Conservation (phyloP, 92 coral and sea anemone genomes). For the Pocillopora grandis region DNA sequence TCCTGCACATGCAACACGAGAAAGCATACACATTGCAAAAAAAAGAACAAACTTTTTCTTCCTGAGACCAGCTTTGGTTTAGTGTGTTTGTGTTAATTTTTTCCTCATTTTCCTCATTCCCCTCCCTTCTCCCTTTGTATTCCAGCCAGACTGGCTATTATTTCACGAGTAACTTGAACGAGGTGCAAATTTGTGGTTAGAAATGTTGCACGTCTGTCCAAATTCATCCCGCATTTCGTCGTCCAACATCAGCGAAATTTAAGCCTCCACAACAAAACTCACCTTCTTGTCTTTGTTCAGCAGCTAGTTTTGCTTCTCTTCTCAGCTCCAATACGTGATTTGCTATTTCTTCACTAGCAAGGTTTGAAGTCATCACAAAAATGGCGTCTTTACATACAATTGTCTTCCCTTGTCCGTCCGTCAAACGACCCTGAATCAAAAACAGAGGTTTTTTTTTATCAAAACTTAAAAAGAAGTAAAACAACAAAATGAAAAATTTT, state of each 20-base stretch:
- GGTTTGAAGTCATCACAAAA: slow-evolving; percentile 98
- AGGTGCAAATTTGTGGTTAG: too few relatives aligned
- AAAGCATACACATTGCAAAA: neutral
- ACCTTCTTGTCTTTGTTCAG: slow-evolving; percentile 86
- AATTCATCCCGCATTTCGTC: too few relatives aligned
- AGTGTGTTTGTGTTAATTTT: too few relatives aligned
- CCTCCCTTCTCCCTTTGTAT: neutral
- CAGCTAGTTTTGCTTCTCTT: slow-evolving; percentile 80
- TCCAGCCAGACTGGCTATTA: neutral
- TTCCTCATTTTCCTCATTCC: neutral
- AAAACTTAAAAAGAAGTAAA: neutral
- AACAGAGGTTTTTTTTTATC: neutral
- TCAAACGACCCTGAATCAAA: slow-evolving; percentile 83
- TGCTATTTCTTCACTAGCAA: slow-evolving; percentile 97
- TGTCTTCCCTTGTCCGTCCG: slow-evolving; percentile 98
- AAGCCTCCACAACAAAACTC: neutral
- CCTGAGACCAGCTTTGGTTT: too few relatives aligned
- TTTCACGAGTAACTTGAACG: neutral
- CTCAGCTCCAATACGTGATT: slow-evolving; percentile 89
- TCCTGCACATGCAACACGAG: neutral
- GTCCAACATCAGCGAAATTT: too few relatives aligned
- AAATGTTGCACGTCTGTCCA: too few relatives aligned
- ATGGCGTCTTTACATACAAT: slow-evolving; percentile 98
- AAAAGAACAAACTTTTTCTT: too few relatives aligned
- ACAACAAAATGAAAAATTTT: too few relatives aligned